Conservation (phyloP, 2,113 vertebrate species). For the Oryzias woworae region DNA sequence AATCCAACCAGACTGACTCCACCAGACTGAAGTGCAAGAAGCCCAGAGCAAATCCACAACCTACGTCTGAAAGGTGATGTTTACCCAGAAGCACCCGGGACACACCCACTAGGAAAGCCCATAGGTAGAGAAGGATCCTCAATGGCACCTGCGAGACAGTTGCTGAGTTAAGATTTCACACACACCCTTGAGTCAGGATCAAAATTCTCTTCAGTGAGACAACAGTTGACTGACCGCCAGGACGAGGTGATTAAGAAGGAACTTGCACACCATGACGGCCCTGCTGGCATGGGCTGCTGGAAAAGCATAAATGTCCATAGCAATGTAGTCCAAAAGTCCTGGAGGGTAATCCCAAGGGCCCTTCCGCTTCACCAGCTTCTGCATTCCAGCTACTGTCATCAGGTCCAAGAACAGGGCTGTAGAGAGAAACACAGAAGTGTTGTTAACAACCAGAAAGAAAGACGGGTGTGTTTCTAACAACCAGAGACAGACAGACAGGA, state of each 20-base stretch:
- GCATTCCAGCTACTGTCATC: conserved; percentile 86
- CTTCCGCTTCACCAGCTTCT: conserved; percentile 87
- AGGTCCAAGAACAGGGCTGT: conserved; percentile 89
- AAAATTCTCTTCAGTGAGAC: background rate
- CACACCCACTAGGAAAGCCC: conserved; percentile 87
- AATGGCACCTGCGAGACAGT: conserved; percentile 76
- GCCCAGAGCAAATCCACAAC: conserved; percentile 87
- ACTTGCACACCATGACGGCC: conserved; percentile 89
- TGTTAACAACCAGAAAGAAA: background rate
- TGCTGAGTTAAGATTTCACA: background rate
- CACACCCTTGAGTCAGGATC: background rate
- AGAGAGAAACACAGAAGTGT: background rate
- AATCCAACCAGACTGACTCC: conserved; percentile 92
- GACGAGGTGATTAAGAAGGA: conserved; percentile 91
- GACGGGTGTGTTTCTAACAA: background rate
- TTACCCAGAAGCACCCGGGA: conserved; percentile 89
- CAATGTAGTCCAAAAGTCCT: conserved; percentile 85
- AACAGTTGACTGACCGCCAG: conserved; percentile 72
- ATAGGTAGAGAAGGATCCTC: conserved; percentile 88
- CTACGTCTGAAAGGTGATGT: conserved; percentile 89
- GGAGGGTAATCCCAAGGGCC: conserved; percentile 86
- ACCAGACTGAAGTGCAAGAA: conserved; percentile 91
- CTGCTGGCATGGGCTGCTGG: conserved; percentile 90
- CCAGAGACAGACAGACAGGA: background rate
- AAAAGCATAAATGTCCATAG: conserved; percentile 91